Evolutionary conservation across 2,888 invertebrate species (phyloP), one percentile per base, ranked within the genome.

Genomic region (Zhengitettix transpicula): DNA sequence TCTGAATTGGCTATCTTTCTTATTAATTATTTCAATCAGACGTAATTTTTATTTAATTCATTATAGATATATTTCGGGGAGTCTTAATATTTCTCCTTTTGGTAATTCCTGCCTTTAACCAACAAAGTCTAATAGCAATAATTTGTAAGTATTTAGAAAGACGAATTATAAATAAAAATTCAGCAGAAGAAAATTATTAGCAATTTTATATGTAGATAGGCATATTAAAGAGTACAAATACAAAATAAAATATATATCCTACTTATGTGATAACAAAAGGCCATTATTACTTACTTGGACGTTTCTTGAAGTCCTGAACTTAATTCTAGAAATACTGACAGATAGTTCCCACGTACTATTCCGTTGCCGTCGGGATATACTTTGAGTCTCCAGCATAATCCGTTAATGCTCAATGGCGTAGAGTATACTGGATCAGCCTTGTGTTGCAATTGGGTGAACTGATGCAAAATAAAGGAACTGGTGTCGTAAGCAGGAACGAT

Each of bases 371-470:
- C 91, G 17, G 92, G 88, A 74, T 89, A 89, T 16, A 90, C 89
- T 77, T 94, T 94, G 40, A 95, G 78, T 56, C 94, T 79, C 94
- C 95, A 95, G 69, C 89, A 89, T 10, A 94, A 78, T 0, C 94
- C 93, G 72, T 90, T 89, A 57, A 91, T 87, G 71, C 88, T 86
- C 53, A 95, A 76, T 9, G 91, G 89, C 3, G 88, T 85, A 16
- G 93, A 94, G 75, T 94, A 95, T 10, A 94, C 91, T 0, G 95
- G 93, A 70, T 92, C 90, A 9, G 92, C 93, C 69, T 90, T 87
- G 68, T 87, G 81, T 69, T 91, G 91, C 57, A 94, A 77, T 67
- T 85, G 85, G 15, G 86, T 86, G 74, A 93, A 95, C 71, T 84
- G 84, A 68, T 86, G 84, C 79, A 95, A 84, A 5, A 87, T 82